Evolutionary conservation across 2,113 vertebrate genomes (phyloP).

Genomic region (Cephalopholis sonnerati): DNA sequence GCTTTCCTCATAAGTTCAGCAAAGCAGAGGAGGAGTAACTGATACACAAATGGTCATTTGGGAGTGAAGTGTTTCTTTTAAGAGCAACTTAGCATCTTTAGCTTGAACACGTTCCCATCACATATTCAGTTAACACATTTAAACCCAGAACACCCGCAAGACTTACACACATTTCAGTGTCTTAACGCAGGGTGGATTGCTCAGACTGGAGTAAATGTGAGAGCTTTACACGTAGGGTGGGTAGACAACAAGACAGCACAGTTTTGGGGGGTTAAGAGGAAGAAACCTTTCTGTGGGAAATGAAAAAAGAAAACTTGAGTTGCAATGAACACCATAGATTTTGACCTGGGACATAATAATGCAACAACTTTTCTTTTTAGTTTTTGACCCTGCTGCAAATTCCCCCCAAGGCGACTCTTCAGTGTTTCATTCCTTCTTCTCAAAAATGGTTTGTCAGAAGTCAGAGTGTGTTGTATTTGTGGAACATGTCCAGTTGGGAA

Average conservation of each 20-base stretch:
- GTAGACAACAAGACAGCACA: background rate
- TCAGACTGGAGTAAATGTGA: background rate
- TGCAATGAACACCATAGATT: too few species aligned
- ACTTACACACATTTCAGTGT: too few species aligned
- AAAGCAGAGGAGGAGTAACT: too few species aligned
- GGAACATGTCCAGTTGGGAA: background rate
- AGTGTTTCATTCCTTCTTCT: slow-evolving; percentile 1
- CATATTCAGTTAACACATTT: too few species aligned
- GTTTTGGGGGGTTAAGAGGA: background rate
- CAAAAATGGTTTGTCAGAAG: background rate
- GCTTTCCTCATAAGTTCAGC: too few species aligned
- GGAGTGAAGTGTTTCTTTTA: too few species aligned
- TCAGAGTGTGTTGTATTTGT: background rate
- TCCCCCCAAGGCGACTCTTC: too few species aligned
- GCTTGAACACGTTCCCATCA: too few species aligned
- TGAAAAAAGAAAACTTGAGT: background rate
- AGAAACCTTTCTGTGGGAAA: background rate
- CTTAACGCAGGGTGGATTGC: too few species aligned
- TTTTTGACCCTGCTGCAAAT: background rate
- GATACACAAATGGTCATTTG: too few species aligned
- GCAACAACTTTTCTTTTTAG: background rate
- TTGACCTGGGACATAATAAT: background rate
- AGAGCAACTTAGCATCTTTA: too few species aligned
- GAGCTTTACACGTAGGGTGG: background rate
- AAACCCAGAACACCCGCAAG: too few species aligned